These are phyloP conservation scores for Clavelina lepadiformis DNA, from an alignment of 23 tunicate genomes.

Conservation along the genomic window DNA sequence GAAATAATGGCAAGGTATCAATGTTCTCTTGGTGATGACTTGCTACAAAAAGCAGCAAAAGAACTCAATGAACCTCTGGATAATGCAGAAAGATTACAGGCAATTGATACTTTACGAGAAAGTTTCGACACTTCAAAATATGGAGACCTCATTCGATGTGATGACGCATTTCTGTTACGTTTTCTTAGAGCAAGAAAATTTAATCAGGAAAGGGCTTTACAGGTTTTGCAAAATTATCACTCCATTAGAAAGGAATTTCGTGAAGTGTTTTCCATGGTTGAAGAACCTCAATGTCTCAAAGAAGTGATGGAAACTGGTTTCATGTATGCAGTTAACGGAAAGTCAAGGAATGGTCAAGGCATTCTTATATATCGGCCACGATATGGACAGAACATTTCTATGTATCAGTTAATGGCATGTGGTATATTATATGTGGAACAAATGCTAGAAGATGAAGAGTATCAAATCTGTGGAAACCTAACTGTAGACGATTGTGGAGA, in stretches of 20 bases:
- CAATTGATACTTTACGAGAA: conserved; percentile 47
- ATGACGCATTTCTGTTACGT: conserved; percentile 47
- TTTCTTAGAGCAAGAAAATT: conserved; percentile 63
- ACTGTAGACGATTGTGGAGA: conserved; percentile 46
- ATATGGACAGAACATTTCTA: conserved; percentile 4
- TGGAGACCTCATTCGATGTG: conserved; percentile 24
- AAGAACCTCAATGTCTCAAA: conserved; percentile 26
- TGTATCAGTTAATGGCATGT: conserved; percentile 31
- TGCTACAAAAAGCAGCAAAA: conserved; percentile 41
- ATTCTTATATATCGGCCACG: conserved; percentile 47
- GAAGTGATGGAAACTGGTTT: conserved; percentile 22
- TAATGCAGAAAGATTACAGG: conserved; percentile 35
- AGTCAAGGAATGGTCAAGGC: conserved; percentile 23
- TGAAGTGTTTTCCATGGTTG: conserved; percentile 39
- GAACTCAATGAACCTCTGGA: conserved; percentile 69
- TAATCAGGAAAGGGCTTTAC: conserved; percentile 64
- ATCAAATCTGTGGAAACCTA: conserved; percentile 45
- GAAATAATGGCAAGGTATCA: conserved; percentile 38
- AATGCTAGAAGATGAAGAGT: conserved; percentile 45
- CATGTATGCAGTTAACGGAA: conserved; percentile 28
- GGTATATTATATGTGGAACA: conserved; percentile 32
- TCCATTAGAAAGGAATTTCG: conserved; percentile 13
- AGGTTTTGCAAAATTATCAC: conserved; percentile 60
- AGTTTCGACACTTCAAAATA: conserved; percentile 22
- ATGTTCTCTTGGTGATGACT: conserved; percentile 30